A percentile compares a stretch with the other conserved stretches of the same genome.
Conservation (phyloP, 2,113 vertebrate species). For the Shinisaurus crocodilurus region DNA sequence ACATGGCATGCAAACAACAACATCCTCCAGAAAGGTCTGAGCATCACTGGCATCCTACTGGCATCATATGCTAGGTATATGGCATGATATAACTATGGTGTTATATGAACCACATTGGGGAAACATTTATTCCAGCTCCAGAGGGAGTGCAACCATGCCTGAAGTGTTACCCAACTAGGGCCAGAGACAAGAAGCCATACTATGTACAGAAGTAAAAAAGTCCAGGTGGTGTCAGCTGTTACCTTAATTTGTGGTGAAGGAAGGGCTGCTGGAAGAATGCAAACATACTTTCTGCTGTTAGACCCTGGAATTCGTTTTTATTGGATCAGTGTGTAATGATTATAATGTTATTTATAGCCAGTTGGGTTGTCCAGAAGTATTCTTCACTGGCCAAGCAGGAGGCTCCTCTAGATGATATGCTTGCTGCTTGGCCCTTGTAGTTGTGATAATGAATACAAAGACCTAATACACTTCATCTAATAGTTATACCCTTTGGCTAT, state of each 20-base stretch:
- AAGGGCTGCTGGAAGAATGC: too few species aligned
- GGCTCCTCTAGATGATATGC: background rate
- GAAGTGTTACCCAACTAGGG: too few species aligned
- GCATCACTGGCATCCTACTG: too few species aligned
- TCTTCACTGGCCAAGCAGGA: background rate
- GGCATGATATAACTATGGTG: background rate
- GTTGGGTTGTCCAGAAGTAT: background rate
- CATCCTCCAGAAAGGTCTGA: background rate
- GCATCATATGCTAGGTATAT: background rate
- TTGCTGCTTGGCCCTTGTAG: background rate
- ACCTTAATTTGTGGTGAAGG: too few species aligned
- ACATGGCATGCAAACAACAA: too few species aligned
- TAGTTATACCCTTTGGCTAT: background rate
- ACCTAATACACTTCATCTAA: background rate
- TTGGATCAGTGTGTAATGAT: background rate
- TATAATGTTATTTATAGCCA: background rate
- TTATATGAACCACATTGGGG: background rate
- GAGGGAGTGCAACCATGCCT: too few species aligned
- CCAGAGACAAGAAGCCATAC: too few species aligned
- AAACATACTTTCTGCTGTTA: too few species aligned
- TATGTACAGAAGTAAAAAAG: too few species aligned
- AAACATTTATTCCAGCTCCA: background rate
- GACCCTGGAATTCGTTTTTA: background rate
- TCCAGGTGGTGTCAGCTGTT: too few species aligned
- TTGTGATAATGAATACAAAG: background rate